Evolutionary conservation across 2,113 vertebrate genomes (phyloP).

Genomic region (Centropus bengalensis): DNA sequence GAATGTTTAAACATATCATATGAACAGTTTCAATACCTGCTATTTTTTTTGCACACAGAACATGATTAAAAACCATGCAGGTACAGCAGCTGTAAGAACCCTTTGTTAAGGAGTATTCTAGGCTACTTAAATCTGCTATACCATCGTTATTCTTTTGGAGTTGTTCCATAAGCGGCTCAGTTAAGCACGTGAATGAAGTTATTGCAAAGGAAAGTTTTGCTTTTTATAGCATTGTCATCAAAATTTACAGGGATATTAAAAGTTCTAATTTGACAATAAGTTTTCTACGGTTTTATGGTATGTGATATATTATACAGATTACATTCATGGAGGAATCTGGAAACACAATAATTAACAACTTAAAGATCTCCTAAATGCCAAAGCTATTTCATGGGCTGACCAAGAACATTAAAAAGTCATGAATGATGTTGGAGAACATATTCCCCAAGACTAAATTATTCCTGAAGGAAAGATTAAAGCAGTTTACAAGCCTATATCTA

Average conservation of each 20-base stretch:
- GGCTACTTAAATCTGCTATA: neutral
- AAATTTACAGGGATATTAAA: constrained; percentile 37
- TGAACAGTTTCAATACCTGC: neutral
- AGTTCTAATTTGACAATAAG: constrained; percentile 25
- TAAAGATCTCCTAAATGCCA: constrained; percentile 44
- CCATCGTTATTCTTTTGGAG: neutral
- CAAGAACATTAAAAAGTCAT: constrained; percentile 17
- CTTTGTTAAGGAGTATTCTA: neutral
- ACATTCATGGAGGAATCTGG: neutral
- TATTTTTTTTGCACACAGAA: neutral
- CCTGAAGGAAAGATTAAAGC: constrained; percentile 21
- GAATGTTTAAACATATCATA: neutral
- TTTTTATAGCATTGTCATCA: constrained; percentile 40
- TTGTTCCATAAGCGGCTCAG: neutral
- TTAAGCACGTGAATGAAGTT: neutral
- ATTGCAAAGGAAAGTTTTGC: neutral
- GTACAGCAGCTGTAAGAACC: neutral
- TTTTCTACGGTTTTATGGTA: constrained; percentile 3
- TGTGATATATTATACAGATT: neutral
- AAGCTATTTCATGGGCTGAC: constrained; percentile 8
- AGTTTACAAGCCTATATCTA: neutral
- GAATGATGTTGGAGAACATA: neutral
- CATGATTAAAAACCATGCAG: neutral
- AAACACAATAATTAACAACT: constrained; percentile 39
- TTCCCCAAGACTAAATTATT: constrained; percentile 29